Percentiles rank a stretch among this genome's conserved stretches.
Conservation (phyloP, 1,140 invertebrate genomes). For the Drosophila punjabiensis region DNA sequence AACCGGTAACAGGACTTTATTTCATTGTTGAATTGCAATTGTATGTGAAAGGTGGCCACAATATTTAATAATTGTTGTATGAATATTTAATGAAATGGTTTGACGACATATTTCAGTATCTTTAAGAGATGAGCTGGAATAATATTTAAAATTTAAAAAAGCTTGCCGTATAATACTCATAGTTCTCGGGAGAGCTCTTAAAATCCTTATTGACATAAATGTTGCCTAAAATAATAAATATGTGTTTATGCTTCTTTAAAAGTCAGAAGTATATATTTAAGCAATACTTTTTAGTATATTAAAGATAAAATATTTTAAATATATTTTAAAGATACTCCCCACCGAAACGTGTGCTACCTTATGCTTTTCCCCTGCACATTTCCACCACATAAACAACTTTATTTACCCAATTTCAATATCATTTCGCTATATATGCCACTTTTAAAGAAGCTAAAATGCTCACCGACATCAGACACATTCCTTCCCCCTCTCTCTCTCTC, state of each 20-base stretch:
- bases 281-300: not conserved
- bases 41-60: too few relatives aligned
- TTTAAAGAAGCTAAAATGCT: slow-evolving; percentile 7
- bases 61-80: not conserved
- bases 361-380: not conserved
- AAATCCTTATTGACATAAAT: too few relatives aligned
- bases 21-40: not conserved
- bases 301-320: not conserved
- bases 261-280: too few relatives aligned
- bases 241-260: too few relatives aligned
- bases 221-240: too few relatives aligned
- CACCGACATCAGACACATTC: slow-evolving; percentile 9
- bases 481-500: not conserved
- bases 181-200: too few relatives aligned
- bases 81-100: not conserved
- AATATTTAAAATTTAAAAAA: not conserved
- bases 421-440: slow-evolving; percentile 3
- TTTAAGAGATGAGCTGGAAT: too few relatives aligned
- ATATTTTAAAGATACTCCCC: not conserved
- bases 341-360: not conserved
- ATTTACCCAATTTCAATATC: slow-evolving; percentile 7
- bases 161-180: too few relatives aligned
- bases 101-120: not conserved
- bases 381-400: not conserved
- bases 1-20: not conserved